A percentile compares a stretch with the other conserved stretches of the same genome.
These are phyloP conservation scores for Premnoplex brunnescens DNA, from an alignment of 2,797 vertebrate genomes.

Conservation along the genomic window DNA sequence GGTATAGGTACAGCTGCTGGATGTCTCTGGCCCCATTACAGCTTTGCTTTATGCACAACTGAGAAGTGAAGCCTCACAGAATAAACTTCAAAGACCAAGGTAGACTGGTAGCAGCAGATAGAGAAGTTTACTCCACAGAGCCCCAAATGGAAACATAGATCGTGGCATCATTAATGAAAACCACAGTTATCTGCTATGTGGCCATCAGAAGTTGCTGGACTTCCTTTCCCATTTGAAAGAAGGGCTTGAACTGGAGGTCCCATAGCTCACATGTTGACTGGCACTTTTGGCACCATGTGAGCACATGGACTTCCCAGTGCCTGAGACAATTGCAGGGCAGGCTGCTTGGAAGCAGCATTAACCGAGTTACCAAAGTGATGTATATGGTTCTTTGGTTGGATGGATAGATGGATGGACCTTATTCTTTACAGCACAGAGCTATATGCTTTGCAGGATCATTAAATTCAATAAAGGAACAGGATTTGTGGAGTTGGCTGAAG, in stretches of 20 bases:
- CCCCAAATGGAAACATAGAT: background rate
- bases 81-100: background rate
- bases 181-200: accelerated
- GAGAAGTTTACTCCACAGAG: background rate
- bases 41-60: background rate
- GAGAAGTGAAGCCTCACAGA: background rate
- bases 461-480: background rate
- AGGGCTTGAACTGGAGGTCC: background rate
- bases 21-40: background rate
- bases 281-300: background rate
- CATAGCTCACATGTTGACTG: background rate
- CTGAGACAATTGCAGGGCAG: background rate
- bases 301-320: background rate
- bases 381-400: background rate
- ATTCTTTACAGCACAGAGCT: background rate
- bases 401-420: no score
- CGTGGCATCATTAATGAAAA: background rate
- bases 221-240: background rate
- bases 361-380: accelerated
- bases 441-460: background rate
- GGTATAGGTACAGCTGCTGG: background rate
- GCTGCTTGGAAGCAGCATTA: background rate
- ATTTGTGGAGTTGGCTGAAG: background rate
- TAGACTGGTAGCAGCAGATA: background rate
- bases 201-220: background rate